Evolutionary conservation across 30 jellyfish, hydroid and myxozoan genomes (phyloP).

Genomic region (Haliclystus octoradiatus): DNA sequence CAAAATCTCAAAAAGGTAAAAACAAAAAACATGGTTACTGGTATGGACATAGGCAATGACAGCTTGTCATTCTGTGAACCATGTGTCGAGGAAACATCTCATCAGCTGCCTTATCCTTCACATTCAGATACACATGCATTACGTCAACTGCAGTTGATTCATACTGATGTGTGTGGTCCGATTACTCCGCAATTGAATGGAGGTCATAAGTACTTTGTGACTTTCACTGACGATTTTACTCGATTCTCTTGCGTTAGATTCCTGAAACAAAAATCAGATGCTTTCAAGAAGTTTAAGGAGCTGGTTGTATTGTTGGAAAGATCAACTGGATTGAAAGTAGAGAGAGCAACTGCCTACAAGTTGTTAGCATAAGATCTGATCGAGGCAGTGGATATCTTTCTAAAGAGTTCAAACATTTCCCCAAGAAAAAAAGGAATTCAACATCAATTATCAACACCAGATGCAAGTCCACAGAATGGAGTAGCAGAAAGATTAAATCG

Average conservation of each 20-base stretch:
- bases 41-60: neutral
- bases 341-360: neutral
- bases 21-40: neutral
- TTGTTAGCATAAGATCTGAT: neutral
- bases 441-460: neutral
- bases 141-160: neutral
- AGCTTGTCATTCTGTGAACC: conserved; percentile 4
- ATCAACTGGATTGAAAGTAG: neutral
- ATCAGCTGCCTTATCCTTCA: neutral
- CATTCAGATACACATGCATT: neutral
- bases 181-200: neutral
- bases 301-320: neutral
- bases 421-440: neutral
- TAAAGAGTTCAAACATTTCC: neutral
- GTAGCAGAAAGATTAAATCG: conserved; percentile 7
- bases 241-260: neutral
- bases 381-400: neutral
- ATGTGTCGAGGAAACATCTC: neutral
- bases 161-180: conserved; percentile 5
- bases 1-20: neutral
- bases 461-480: neutral
- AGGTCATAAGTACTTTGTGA: neutral
- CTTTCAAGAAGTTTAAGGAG: conserved; percentile 2
- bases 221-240: conserved; percentile 3
- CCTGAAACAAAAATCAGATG: neutral